Evolutionary conservation across 2,888 invertebrate genomes (phyloP), one percentile per base, ranked within the genome.

Genomic region (Hydriomena furcata): DNA sequence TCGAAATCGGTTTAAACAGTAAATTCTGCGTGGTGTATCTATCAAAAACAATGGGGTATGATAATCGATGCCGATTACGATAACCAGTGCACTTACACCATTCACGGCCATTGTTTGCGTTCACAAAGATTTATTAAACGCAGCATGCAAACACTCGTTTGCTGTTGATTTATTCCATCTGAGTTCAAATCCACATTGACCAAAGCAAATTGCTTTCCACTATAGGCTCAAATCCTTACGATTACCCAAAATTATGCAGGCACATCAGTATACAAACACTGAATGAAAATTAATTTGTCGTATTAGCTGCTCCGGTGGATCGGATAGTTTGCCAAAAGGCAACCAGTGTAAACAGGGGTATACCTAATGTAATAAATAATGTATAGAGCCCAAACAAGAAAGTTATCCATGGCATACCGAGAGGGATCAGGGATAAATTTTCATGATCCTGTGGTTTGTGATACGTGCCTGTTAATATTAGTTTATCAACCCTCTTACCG

Each of bases 391-490:
- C 78, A 83, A 84, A 85, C 82, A 82, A 82, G 73, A 77, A 83
- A 84, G 84, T 83, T 84, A 84, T 81, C 79, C 81, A 76, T 74
- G 68, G 76, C 73, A 74, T 69, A 72, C 73, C 73, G 73, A 77
- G 79, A 82, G 84, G 83, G 84, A 79, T 83, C 78, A 72, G 70
- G 63, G 77, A 76, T 77, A 82, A 82, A 82, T 86, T 89, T 88
- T 87, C 88, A 84, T 85, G 86, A 88, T 87, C 80, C 78, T 89
- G 89, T 84, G 89, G 88, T 87, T 82, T 76, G 71, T 74, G 79
- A 83, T 84, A 80, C 80, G 75, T 78, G 79, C 83, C 73, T 78
- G 83, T 82, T 86, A 83, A 85, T 85, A 86, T 87, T 87, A 85
- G 85, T 84, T 84, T 82, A 86, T 84, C 80, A 80, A 79, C 83